A percentile compares a stretch with the other conserved stretches of the same genome.
Evolutionary conservation across 1,140 invertebrate species (phyloP).

Genomic region (Parasteatoda tepidariorum): DNA sequence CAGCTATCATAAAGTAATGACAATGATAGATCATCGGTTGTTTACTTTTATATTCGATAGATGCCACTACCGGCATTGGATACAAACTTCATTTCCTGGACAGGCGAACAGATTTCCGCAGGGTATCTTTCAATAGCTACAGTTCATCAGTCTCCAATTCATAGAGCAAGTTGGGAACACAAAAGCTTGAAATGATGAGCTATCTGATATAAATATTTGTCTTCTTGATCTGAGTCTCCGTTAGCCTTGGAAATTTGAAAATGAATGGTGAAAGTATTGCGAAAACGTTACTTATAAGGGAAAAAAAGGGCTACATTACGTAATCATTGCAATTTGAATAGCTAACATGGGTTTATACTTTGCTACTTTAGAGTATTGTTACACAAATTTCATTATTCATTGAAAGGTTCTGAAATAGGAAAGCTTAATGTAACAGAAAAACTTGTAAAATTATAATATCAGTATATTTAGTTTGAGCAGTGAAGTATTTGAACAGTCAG

Average conservation of each 20-base stretch:
- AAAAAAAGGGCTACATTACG: neutral
- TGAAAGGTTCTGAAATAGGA: neutral
- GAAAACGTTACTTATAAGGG: neutral
- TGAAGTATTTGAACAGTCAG: too few relatives aligned
- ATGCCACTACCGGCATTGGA: slow-evolving; percentile 1
- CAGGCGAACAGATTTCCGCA: neutral
- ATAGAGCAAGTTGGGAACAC: neutral
- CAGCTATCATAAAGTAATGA: too few relatives aligned
- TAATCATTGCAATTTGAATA: neutral
- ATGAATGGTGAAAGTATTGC: neutral
- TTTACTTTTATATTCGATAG: slow-evolving; percentile 36
- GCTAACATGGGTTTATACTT: too few relatives aligned
- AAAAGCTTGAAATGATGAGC: slow-evolving; percentile 28
- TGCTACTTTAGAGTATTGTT: neutral
- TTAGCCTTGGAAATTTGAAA: neutral
- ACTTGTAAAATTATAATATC: too few relatives aligned
- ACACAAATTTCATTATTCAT: neutral
- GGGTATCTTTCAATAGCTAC: neutral
- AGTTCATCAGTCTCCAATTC: slow-evolving; percentile 10
- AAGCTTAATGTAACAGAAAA: too few relatives aligned
- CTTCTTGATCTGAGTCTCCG: neutral
- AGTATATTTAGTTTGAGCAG: too few relatives aligned
- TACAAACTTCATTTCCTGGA: slow-evolving; percentile 33
- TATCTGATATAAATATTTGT: neutral
- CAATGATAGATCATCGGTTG: slow-evolving; percentile 4